A percentile compares a stretch with the other conserved stretches of the same genome.
phyloP scores from a whole-genome alignment of 2,113 vertebrate species.

The Lates calcarifer region DNA sequence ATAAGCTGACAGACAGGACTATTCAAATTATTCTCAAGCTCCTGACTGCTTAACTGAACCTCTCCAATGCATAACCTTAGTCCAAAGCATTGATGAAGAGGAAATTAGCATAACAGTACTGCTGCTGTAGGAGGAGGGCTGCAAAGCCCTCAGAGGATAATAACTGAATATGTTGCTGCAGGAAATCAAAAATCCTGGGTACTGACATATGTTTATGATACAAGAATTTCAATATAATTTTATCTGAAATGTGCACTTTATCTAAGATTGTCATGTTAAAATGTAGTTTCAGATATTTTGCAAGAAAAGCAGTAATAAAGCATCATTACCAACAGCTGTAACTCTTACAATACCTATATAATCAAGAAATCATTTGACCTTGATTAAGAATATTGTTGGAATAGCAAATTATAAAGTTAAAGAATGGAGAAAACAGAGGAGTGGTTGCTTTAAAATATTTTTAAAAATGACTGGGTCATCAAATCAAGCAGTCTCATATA shows the following conservation, averaged over 20 bases:
- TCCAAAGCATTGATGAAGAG: constrained; percentile 43
- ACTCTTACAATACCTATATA: background rate
- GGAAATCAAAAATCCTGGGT: constrained; percentile 21
- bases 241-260: constrained; percentile 15
- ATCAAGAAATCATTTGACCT: background rate
- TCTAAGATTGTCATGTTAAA: background rate
- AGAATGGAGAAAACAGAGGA: background rate
- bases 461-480: background rate
- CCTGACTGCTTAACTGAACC: constrained; percentile 45
- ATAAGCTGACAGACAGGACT: constrained; percentile 42
- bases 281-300: background rate
- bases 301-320: background rate
- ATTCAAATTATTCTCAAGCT: constrained; percentile 39
- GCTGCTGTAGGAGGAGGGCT: constrained; percentile 18
- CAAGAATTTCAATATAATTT: background rate
- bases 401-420: background rate
- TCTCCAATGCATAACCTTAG: constrained; percentile 48
- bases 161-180: background rate
- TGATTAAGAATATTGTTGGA: background rate
- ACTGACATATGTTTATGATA: constrained; percentile 11
- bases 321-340: background rate
- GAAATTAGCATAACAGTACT: constrained; percentile 44
- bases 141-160: constrained; percentile 34
- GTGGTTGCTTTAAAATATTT: background rate
- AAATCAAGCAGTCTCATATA: background rate